phyloP scores from a whole-genome alignment of 2,888 invertebrate species.

The Mythimna albipuncta region DNA sequence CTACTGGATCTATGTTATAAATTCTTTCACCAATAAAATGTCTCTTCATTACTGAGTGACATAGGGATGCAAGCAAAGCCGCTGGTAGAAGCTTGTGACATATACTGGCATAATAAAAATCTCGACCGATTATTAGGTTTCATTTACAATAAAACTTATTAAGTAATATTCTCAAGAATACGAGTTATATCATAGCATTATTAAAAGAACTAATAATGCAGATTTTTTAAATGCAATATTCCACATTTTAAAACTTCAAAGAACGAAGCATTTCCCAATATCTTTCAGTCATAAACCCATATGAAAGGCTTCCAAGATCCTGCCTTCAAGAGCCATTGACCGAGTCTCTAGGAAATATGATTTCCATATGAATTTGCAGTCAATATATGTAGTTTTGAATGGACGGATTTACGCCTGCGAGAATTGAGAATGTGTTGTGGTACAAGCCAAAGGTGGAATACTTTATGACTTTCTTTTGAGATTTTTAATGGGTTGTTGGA shows the following conservation, averaged over 20 bases:
- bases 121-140: too few relatives aligned
- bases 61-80: too few relatives aligned
- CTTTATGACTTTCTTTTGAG: not conserved
- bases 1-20: too few relatives aligned
- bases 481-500: not conserved
- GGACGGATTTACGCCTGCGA: constrained; percentile 39
- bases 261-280: constrained; percentile 19
- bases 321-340: constrained; percentile 20
- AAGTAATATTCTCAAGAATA: too few relatives aligned
- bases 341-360: constrained; percentile 61
- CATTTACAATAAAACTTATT: too few relatives aligned
- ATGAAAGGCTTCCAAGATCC: constrained; percentile 27
- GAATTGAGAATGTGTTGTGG: constrained; percentile 38
- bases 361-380: constrained; percentile 69
- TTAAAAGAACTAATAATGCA: too few relatives aligned
- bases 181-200: too few relatives aligned
- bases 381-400: constrained; percentile 61
- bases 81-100: too few relatives aligned
- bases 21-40: too few relatives aligned
- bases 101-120: too few relatives aligned
- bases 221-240: not conserved
- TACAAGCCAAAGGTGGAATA: constrained; percentile 12
- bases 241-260: not conserved
- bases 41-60: too few relatives aligned
- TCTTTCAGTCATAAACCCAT: constrained; percentile 1